These are phyloP conservation scores for Aphidoletes aphidimyza DNA, from an alignment of 2,888 invertebrate genomes.

Conservation along the genomic window DNA sequence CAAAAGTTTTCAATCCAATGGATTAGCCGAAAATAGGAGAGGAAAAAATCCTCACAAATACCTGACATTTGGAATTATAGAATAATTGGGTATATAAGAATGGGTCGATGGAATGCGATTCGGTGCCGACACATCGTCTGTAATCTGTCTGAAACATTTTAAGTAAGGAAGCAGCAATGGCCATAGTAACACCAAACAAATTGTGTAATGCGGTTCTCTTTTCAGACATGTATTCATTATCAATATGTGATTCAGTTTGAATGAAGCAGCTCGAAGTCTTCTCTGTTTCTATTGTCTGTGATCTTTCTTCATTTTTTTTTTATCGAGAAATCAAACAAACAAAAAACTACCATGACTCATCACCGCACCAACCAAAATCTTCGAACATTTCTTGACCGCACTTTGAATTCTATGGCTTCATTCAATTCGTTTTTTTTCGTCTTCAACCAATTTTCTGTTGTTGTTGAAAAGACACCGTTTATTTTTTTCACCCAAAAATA, in stretches of 20 bases:
- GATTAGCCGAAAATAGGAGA: background rate
- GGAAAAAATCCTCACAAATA: background rate
- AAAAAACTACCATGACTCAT: constrained; percentile 24
- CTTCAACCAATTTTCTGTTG: too few relatives aligned
- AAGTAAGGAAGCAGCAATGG: constrained; percentile 15
- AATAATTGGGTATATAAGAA: constrained; percentile 20
- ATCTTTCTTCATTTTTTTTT: background rate
- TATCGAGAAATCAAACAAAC: background rate
- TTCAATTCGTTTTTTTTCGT: background rate
- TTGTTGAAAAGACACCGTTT: background rate
- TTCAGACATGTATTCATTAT: background rate
- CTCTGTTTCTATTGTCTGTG: background rate
- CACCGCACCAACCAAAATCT: constrained; percentile 5
- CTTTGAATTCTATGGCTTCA: constrained; percentile 1
- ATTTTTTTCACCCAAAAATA: background rate
- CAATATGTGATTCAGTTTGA: background rate
- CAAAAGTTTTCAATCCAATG: too few relatives aligned
- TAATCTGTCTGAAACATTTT: constrained; percentile 11
- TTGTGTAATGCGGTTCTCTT: background rate
- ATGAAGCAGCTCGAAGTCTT: background rate
- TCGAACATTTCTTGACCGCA: background rate
- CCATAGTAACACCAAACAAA: too few relatives aligned
- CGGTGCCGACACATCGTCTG: constrained; percentile 3
- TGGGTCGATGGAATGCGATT: background rate
- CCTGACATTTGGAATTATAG: background rate